phyloP scores from a whole-genome alignment of 2,797 vertebrate species.

The Nasua narica region DNA sequence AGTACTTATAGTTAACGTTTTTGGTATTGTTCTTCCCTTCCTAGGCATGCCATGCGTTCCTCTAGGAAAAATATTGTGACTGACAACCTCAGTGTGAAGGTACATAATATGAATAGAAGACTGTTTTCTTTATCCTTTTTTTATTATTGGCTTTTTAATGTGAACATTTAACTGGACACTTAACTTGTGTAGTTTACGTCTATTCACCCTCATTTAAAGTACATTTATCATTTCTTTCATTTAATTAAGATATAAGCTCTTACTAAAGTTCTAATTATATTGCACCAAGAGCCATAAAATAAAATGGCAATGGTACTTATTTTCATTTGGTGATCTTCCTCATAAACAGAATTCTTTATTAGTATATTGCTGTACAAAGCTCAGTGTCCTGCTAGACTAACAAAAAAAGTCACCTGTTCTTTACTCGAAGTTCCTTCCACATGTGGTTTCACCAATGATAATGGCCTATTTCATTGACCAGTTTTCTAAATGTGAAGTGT shows the following conservation, averaged over 20 bases:
- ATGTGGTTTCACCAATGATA: not conserved
- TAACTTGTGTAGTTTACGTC: not conserved
- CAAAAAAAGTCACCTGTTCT: not conserved
- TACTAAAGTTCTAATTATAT: slow-evolving; percentile 21
- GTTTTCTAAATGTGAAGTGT: not conserved
- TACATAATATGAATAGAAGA: not conserved
- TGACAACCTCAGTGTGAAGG: not conserved
- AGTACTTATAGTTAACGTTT: not conserved
- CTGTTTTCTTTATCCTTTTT: not conserved
- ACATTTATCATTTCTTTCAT: not conserved
- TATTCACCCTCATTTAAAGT: not conserved
- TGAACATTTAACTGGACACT: not conserved
- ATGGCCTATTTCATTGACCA: not conserved
- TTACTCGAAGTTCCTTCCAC: not conserved
- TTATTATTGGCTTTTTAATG: slow-evolving; percentile 29
- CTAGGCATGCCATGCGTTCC: not conserved
- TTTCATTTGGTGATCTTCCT: slow-evolving; percentile 3
- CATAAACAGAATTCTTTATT: slow-evolving; percentile 42
- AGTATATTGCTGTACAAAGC: not conserved
- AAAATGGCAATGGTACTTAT: not conserved
- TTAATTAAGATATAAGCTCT: slow-evolving; percentile 34
- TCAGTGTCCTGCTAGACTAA: not conserved
- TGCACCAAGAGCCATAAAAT: not conserved
- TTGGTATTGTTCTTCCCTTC: not conserved
- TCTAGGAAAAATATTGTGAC: not conserved